A percentile compares a stretch with the other conserved stretches of the same genome.
These are phyloP conservation scores for Norana najaformis DNA, from an alignment of 2,888 invertebrate species.

Conservation along the genomic window DNA sequence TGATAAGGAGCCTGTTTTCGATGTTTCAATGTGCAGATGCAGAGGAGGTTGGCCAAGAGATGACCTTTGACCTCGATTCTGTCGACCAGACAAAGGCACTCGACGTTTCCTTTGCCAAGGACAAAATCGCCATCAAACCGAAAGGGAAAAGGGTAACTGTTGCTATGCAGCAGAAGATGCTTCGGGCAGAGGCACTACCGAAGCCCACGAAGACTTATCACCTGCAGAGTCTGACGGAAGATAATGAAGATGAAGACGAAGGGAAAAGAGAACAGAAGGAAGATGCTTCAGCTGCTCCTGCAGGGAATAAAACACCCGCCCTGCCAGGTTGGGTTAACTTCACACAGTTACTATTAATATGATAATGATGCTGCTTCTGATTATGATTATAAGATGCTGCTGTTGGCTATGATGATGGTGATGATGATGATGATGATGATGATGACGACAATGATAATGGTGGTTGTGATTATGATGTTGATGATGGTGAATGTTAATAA, in stretches of 20 bases:
- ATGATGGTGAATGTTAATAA: too few relatives aligned
- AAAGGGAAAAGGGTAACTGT: neutral
- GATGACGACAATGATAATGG: neutral
- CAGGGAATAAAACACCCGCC: neutral
- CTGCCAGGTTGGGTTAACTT: neutral
- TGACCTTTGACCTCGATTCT: constrained; percentile 16
- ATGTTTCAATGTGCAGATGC: neutral
- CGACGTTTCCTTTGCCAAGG: neutral
- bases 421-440: neutral
- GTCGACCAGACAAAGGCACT: neutral
- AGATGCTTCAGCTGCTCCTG: neutral
- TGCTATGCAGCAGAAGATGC: constrained; percentile 10
- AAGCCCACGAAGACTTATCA: neutral
- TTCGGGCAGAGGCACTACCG: neutral
- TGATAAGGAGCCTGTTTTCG: too few relatives aligned
- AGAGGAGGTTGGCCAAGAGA: neutral
- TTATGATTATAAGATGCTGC: neutral
- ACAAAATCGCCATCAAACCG: neutral
- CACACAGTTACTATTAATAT: too few relatives aligned
- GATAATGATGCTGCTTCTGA: too few relatives aligned
- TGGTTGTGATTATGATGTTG: neutral
- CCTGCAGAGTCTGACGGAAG: neutral
- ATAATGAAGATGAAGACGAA: neutral
- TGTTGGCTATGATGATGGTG: neutral
- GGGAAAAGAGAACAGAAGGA: neutral